Evolutionary conservation across 2,888 invertebrate species (phyloP).

Genomic region (Calliphora vomitoria): DNA sequence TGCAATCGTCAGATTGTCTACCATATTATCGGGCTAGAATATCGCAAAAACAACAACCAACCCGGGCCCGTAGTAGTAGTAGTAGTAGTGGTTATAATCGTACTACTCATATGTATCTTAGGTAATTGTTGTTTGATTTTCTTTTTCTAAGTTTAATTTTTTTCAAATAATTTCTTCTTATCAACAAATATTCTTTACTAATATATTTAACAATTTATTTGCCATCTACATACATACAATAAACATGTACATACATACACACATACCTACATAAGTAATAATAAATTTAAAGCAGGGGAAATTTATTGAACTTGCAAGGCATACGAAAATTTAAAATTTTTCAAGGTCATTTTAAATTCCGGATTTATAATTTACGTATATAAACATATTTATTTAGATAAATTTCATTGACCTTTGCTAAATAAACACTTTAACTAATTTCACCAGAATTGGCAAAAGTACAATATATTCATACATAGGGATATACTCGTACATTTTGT

Average conservation of each 20-base stretch:
- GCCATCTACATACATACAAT: neutral
- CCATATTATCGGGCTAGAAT: constrained; percentile 63
- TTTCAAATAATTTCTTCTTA: constrained; percentile 61
- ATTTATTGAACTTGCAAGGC: constrained; percentile 58
- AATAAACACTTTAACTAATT: constrained; percentile 25
- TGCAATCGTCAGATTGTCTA: constrained; percentile 64
- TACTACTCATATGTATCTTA: constrained; percentile 42
- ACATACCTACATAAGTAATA: constrained; percentile 6
- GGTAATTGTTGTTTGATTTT: constrained; percentile 44
- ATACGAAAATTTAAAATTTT: constrained; percentile 50
- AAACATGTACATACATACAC: no score
- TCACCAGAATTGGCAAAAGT: neutral
- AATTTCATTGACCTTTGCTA: constrained; percentile 46
- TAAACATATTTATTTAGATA: constrained; percentile 42
- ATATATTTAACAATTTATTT: constrained; percentile 22
- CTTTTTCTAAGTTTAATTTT: neutral
- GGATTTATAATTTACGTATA: constrained; percentile 16
- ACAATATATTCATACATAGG: neutral
- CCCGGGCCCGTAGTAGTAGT: neutral
- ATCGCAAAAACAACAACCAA: constrained; percentile 27
- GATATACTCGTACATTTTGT: no score
- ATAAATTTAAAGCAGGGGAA: constrained; percentile 16
- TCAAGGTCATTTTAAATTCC: constrained; percentile 60
- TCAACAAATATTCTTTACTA: constrained; percentile 43
- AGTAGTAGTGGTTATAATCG: constrained; percentile 6